Percentiles rank a stretch among this genome's conserved stretches.
These are phyloP conservation scores for Elephantulus edwardii DNA, from an alignment of 2,113 vertebrate species.

Conservation along the genomic window DNA sequence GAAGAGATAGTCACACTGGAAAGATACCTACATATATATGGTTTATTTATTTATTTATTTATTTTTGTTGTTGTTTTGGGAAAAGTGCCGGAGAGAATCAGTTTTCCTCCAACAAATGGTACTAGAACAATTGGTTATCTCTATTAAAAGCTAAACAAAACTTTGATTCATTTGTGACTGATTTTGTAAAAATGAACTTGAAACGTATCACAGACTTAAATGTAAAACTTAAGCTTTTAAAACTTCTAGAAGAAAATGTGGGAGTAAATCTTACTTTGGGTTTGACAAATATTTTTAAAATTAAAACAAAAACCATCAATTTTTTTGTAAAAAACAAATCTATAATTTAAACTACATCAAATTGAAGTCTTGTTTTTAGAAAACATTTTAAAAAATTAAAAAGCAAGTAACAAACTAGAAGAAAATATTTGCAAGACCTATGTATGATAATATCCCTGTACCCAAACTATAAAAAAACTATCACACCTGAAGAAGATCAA, in stretches of 20 bases:
- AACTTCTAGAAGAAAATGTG: background rate
- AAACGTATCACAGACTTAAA: background rate
- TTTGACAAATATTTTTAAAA: background rate
- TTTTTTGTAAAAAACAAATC: background rate
- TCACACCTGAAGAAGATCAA: too few species aligned
- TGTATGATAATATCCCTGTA: background rate
- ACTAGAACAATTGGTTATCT: background rate
- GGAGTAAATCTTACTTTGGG: background rate
- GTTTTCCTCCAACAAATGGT: background rate
- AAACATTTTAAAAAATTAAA: background rate
- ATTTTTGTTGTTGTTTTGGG: too few species aligned
- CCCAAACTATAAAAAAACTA: background rate
- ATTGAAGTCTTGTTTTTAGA: background rate
- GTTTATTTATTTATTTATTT: too few species aligned
- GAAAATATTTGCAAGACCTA: background rate
- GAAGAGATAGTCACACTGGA: background rate
- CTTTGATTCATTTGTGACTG: background rate
- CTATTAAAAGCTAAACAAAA: background rate
- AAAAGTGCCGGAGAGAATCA: background rate
- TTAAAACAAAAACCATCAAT: background rate
- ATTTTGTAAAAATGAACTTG: background rate
- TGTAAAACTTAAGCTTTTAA: constrained; percentile 5
- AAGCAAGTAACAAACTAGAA: background rate
- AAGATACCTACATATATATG: background rate
- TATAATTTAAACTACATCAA: background rate